phyloP scores from a whole-genome alignment of 2,888 invertebrate species.

The Caradrina kadenii region DNA sequence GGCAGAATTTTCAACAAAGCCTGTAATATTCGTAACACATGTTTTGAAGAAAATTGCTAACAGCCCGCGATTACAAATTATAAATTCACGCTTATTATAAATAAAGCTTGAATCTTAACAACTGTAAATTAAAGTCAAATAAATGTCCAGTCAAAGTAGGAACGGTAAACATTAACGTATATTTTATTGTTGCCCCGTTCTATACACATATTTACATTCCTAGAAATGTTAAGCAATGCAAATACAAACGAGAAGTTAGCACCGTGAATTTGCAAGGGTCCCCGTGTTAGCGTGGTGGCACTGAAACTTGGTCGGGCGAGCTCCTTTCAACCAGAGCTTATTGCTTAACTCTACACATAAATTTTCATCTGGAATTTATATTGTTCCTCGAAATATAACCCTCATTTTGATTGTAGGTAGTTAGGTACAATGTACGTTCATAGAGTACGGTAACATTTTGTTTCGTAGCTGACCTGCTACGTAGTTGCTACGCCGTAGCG shows the following conservation, averaged over 20 bases:
- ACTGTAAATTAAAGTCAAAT: neutral
- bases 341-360: constrained; percentile 69
- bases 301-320: constrained; percentile 59
- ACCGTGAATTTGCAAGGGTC: constrained; percentile 57
- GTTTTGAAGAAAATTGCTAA: neutral
- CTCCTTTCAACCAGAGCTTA: constrained; percentile 67
- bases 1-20: constrained; percentile 13
- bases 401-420: constrained; percentile 44
- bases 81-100: constrained; percentile 4
- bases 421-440: constrained; percentile 25
- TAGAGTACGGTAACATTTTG: constrained; percentile 34
- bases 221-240: constrained; percentile 57
- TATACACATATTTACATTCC: constrained; percentile 42
- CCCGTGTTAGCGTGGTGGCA: constrained; percentile 50
- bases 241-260: constrained; percentile 57
- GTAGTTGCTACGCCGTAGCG: constrained; percentile 66
- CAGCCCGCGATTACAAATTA: neutral
- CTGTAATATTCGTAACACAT: neutral
- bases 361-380: constrained; percentile 71
- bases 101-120: neutral
- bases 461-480: constrained; percentile 62
- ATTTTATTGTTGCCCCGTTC: constrained; percentile 23
- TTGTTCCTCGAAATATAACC: constrained; percentile 57
- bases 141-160: neutral
- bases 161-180: constrained; percentile 3